Evolutionary conservation across 2,797 vertebrate genomes (phyloP).

Genomic region (Manis crassicaudata): DNA sequence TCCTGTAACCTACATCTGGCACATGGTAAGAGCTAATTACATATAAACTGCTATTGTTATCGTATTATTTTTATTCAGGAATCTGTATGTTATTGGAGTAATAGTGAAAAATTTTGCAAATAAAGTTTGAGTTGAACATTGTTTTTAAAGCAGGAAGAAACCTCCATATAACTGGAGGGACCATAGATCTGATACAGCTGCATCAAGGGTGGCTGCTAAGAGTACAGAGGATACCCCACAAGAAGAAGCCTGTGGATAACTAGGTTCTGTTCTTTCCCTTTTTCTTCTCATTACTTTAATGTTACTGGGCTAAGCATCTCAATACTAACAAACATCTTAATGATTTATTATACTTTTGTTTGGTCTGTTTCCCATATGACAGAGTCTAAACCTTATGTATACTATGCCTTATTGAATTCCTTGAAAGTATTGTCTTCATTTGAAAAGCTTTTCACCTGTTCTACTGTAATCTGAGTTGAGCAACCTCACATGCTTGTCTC

Average conservation of each 20-base stretch:
- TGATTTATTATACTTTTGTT: slow-evolving; percentile 60
- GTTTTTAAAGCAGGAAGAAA: slow-evolving; percentile 5
- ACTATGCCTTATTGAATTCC: slow-evolving; percentile 49
- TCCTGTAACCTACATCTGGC: neutral
- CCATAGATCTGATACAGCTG: neutral
- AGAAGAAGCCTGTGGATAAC: neutral
- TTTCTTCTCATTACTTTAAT: slow-evolving; percentile 46
- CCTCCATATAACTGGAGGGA: neutral
- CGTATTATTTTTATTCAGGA: neutral
- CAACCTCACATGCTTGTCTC: slow-evolving; percentile 71
- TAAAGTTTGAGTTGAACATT: neutral
- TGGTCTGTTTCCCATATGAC: slow-evolving; percentile 46
- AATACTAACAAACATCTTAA: slow-evolving; percentile 32
- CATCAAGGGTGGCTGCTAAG: neutral
- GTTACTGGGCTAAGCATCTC: neutral
- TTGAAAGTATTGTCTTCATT: slow-evolving; percentile 59
- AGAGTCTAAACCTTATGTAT: slow-evolving; percentile 27
- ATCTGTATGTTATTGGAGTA: neutral
- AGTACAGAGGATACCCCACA: slow-evolving; percentile 13
- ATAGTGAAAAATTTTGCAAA: neutral
- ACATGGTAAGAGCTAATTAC: neutral
- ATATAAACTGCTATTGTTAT: neutral
- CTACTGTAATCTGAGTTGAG: slow-evolving; percentile 80
- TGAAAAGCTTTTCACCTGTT: slow-evolving; percentile 74
- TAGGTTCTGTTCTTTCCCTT: neutral